phyloP scores from a whole-genome alignment of 2,888 invertebrate species.

The Sphaeridia pumilis region DNA sequence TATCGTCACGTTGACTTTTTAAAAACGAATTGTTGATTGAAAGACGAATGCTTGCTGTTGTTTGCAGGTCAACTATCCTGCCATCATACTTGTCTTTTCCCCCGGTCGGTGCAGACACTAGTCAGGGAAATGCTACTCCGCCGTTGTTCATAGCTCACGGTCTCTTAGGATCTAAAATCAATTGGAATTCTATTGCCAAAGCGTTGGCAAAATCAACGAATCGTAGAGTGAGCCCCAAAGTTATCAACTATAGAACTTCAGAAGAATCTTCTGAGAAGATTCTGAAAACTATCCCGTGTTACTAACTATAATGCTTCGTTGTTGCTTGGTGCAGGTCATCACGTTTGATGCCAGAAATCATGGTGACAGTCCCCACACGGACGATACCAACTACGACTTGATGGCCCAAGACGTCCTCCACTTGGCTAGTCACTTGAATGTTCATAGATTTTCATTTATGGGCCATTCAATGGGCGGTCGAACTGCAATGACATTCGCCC shows the following conservation, averaged over 20 bases:
- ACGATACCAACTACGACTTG: conserved; percentile 57
- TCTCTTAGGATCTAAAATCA: conserved; percentile 70
- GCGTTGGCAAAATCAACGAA: conserved; percentile 52
- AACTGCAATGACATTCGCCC: conserved; percentile 70
- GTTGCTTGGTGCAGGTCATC: too few species aligned
- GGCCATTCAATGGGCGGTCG: conserved; percentile 98
- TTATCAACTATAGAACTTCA: too few species aligned
- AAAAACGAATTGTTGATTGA: too few species aligned
- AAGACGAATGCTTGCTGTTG: too few species aligned
- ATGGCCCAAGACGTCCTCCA: conserved; percentile 62
- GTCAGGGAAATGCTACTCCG: too few species aligned
- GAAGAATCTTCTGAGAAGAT: too few species aligned
- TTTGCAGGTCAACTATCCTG: not conserved
- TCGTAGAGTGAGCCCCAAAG: not conserved
- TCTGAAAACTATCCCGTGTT: too few species aligned
- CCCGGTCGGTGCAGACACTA: not conserved
- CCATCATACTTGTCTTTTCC: not conserved
- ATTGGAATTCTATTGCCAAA: conserved; percentile 73
- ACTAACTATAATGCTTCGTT: too few species aligned
- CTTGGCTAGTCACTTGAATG: conserved; percentile 51
- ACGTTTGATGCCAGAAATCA: conserved; percentile 87
- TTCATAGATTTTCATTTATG: conserved; percentile 56
- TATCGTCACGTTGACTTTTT: too few species aligned
- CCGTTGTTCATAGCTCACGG: conserved; percentile 81
- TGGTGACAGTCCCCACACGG: conserved; percentile 76